phyloP scores from a whole-genome alignment of 1,140 invertebrate species.

The Bombus picipes region DNA sequence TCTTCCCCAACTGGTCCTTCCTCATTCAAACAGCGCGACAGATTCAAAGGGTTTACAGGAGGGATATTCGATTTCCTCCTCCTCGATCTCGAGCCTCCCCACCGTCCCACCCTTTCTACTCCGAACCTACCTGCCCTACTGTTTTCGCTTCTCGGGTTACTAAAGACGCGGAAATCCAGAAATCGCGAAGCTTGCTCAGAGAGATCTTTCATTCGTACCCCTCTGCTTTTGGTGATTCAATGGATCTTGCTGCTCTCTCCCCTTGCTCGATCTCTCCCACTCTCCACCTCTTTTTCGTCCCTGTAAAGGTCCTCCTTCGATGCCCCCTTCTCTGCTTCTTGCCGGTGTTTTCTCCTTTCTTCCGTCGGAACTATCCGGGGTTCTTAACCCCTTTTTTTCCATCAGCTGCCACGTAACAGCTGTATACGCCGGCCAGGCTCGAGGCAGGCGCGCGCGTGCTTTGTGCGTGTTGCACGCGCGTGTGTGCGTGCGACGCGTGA shows the following conservation, averaged over 20 bases:
- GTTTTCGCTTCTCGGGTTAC: slow-evolving; percentile 81
- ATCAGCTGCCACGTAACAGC: slow-evolving; percentile 81
- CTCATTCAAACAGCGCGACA: slow-evolving; percentile 51
- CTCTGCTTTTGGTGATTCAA: slow-evolving; percentile 24
- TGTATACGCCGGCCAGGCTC: slow-evolving; percentile 71
- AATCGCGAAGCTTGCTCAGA: slow-evolving; percentile 77
- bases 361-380: slow-evolving; percentile 60
- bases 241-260: slow-evolving; percentile 17
- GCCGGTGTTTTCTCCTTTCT: slow-evolving; percentile 61
- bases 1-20: slow-evolving; percentile 55
- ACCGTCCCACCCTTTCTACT: slow-evolving; percentile 28
- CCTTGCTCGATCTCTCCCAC: neutral
- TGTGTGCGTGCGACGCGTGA: slow-evolving; percentile 16
- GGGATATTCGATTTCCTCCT: slow-evolving; percentile 67
- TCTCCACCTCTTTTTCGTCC: slow-evolving; percentile 36
- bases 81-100: slow-evolving; percentile 27
- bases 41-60: slow-evolving; percentile 76
- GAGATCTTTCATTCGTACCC: slow-evolving; percentile 30
- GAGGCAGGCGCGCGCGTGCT: slow-evolving; percentile 24
- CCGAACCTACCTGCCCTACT: slow-evolving; percentile 75
- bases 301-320: slow-evolving; percentile 55
- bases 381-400: slow-evolving; percentile 81
- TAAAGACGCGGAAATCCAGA: slow-evolving; percentile 82
- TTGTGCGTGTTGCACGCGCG: slow-evolving; percentile 38
- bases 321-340: slow-evolving; percentile 62